phyloP scores from a whole-genome alignment of 2,888 invertebrate genomes.

The Meloe dianella region DNA sequence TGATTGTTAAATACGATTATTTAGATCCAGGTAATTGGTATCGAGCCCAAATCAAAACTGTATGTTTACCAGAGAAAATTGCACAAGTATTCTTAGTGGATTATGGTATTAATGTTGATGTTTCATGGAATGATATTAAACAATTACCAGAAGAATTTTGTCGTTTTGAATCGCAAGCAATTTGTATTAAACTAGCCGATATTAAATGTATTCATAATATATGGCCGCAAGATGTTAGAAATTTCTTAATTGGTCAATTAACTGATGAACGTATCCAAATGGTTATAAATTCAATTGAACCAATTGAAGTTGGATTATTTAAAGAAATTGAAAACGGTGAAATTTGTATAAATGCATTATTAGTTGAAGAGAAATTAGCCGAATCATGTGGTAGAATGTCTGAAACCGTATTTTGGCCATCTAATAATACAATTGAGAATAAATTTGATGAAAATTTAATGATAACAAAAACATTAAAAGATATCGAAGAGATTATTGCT shows the following conservation, averaged over 20 bases:
- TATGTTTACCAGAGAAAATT: constrained; percentile 57
- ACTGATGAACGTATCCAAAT: constrained; percentile 54
- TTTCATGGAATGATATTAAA: constrained; percentile 63
- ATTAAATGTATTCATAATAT: constrained; percentile 49
- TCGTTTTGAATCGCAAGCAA: constrained; percentile 47
- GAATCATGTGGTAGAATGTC: constrained; percentile 62
- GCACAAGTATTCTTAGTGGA: constrained; percentile 70
- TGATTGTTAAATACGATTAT: constrained; percentile 59
- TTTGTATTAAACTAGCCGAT: constrained; percentile 15
- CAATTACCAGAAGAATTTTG: constrained; percentile 57
- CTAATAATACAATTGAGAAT: constrained; percentile 45
- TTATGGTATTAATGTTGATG: constrained; percentile 62
- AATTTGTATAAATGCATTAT: constrained; percentile 62
- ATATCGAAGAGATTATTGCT: constrained; percentile 12
- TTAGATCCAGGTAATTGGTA: constrained; percentile 63
- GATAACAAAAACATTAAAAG: constrained; percentile 38
- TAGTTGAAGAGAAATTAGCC: constrained; percentile 62
- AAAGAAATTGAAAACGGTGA: constrained; percentile 51
- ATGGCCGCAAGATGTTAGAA: constrained; percentile 55
- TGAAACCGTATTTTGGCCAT: constrained; percentile 57
- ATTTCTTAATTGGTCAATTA: constrained; percentile 55
- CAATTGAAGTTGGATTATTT: constrained; percentile 58
- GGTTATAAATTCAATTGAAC: constrained; percentile 50
- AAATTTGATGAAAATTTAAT: constrained; percentile 32
- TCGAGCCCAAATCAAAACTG: constrained; percentile 64